A percentile compares a stretch with the other conserved stretches of the same genome.
phyloP scores from a whole-genome alignment of 2,113 vertebrate species.

The Coracopsis vasa region DNA sequence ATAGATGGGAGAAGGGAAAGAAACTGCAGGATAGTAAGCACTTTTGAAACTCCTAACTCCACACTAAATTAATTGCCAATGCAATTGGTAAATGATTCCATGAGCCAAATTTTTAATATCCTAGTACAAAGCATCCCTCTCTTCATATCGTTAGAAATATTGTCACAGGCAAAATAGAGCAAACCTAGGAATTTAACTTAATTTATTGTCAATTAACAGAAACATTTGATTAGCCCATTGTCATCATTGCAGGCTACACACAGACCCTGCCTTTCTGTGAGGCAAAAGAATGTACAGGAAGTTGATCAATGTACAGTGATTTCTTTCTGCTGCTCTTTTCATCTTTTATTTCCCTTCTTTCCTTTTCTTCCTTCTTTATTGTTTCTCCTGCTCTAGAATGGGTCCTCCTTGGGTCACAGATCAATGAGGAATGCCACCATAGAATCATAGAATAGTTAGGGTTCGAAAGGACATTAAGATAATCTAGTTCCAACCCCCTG shows the following conservation, averaged over 20 bases:
- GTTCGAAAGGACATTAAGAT: too few relatives aligned
- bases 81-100: background rate
- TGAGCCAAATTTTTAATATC: background rate
- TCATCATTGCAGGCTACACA: rapidly evolving
- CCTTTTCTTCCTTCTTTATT: background rate
- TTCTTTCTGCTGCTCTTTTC: background rate
- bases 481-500: too few relatives aligned
- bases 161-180: background rate
- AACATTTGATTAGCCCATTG: background rate
- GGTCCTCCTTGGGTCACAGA: background rate
- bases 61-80: background rate
- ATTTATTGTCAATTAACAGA: background rate
- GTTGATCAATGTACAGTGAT: background rate
- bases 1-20: background rate
- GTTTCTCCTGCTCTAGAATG: background rate
- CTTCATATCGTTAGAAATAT: background rate
- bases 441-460: too few relatives aligned
- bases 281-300: background rate
- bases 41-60: background rate
- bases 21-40: background rate
- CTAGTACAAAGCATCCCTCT: background rate
- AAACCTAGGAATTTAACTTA: background rate
- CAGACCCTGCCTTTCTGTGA: background rate
- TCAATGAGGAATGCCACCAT: background rate
- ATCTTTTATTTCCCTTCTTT: background rate